phyloP scores from a whole-genome alignment of 2,888 invertebrate genomes.

The Archips xylosteana region DNA sequence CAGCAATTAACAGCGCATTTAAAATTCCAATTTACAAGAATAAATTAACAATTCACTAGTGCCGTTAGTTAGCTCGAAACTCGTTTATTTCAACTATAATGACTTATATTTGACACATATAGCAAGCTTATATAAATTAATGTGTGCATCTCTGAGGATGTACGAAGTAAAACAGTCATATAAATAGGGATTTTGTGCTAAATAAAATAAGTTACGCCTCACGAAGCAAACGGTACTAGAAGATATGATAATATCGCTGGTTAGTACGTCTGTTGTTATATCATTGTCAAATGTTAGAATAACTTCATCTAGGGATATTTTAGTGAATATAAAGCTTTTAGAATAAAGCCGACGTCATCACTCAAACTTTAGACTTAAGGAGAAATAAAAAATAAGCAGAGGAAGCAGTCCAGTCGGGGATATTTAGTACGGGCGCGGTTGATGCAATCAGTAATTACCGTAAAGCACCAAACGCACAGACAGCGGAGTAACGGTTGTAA shows the following conservation, averaged over 20 bases:
- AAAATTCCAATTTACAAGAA: slow-evolving; percentile 63
- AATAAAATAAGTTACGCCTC: background rate
- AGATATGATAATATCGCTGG: background rate
- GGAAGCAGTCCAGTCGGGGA: background rate
- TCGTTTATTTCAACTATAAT: slow-evolving; percentile 11
- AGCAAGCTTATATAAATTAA: slow-evolving; percentile 22
- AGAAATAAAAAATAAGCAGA: background rate
- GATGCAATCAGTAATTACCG: too few species aligned
- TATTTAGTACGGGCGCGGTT: background rate
- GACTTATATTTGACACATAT: slow-evolving; percentile 18
- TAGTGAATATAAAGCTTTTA: background rate
- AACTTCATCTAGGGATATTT: background rate
- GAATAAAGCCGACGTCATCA: background rate
- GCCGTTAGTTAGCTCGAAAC: slow-evolving; percentile 43
- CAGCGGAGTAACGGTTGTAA: too few species aligned
- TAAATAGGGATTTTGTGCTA: slow-evolving; percentile 34
- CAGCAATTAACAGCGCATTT: slow-evolving; percentile 64
- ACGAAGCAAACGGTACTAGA: background rate
- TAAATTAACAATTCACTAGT: slow-evolving; percentile 55
- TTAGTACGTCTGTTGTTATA: background rate
- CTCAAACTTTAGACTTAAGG: background rate
- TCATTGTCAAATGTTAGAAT: background rate
- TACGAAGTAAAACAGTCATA: slow-evolving; percentile 27
- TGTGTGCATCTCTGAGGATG: slow-evolving; percentile 2
- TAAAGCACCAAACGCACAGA: too few species aligned